A percentile compares a stretch with the other conserved stretches of the same genome.
Evolutionary conservation across 2,113 vertebrate genomes (phyloP).

Genomic region (Anhinga anhinga): DNA sequence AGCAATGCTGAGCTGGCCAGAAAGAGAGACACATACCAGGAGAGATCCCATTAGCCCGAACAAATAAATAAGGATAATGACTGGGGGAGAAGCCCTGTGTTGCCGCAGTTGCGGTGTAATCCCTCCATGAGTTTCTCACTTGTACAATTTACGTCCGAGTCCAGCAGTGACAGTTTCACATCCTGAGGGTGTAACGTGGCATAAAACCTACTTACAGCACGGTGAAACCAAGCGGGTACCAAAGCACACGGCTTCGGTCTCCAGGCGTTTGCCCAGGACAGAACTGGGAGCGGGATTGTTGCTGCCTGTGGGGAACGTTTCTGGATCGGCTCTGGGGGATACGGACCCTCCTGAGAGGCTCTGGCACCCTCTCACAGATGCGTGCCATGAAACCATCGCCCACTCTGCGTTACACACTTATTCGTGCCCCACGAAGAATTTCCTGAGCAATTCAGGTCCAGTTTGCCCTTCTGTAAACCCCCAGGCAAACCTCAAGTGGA

Average conservation of each 20-base stretch:
- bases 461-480: neutral
- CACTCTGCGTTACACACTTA: accelerated
- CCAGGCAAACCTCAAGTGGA: neutral
- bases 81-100: neutral
- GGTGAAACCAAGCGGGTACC: neutral
- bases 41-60: neutral
- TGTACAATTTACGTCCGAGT: neutral
- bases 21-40: neutral
- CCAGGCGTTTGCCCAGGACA: too few relatives aligned
- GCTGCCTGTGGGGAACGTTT: accelerated
- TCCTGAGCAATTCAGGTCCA: neutral
- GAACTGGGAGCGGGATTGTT: neutral
- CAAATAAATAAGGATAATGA: neutral
- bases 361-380: accelerated
- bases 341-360: accelerated
- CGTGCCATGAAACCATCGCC: accelerated
- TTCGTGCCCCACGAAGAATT: neutral
- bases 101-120: accelerated
- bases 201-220: neutral
- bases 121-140: accelerated
- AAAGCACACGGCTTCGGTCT: neutral
- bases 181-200: neutral
- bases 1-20: neutral
- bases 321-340: neutral
- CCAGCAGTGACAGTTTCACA: neutral